Evolutionary conservation across 1,140 invertebrate genomes (phyloP).

Genomic region (Tetranychus urticae): DNA sequence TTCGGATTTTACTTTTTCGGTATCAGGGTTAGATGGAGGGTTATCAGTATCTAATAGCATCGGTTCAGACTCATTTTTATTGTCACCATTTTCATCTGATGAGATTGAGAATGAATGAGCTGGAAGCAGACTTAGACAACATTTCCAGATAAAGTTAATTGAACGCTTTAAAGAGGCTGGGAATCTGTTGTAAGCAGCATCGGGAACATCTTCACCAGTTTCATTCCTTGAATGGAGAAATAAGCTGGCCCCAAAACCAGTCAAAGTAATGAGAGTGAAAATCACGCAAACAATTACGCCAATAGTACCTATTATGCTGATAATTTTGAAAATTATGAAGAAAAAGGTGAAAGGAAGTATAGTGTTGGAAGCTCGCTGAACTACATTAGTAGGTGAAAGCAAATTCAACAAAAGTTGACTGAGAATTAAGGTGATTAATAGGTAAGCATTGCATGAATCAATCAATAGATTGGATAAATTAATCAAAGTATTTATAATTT

Average conservation of each 20-base stretch:
- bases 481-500: not conserved
- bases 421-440: not conserved
- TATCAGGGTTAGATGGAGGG: too few species aligned
- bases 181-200: not conserved
- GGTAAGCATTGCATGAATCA: not conserved
- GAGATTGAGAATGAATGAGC: not conserved
- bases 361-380: not conserved
- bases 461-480: not conserved
- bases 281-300: not conserved
- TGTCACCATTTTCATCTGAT: not conserved
- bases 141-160: not conserved
- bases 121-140: not conserved
- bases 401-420: not conserved
- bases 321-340: not conserved
- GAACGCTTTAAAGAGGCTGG: not conserved
- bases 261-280: not conserved
- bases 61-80: not conserved
- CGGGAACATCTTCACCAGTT: not conserved
- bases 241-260: not conserved
- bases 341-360: not conserved
- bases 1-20: not conserved
- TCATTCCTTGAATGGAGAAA: not conserved
- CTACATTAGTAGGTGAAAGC: not conserved
- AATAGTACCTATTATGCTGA: not conserved
- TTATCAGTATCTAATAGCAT: too few species aligned